These are phyloP conservation scores for Listronotus bonariensis DNA, from an alignment of 1,140 invertebrate genomes.

Conservation along the genomic window DNA sequence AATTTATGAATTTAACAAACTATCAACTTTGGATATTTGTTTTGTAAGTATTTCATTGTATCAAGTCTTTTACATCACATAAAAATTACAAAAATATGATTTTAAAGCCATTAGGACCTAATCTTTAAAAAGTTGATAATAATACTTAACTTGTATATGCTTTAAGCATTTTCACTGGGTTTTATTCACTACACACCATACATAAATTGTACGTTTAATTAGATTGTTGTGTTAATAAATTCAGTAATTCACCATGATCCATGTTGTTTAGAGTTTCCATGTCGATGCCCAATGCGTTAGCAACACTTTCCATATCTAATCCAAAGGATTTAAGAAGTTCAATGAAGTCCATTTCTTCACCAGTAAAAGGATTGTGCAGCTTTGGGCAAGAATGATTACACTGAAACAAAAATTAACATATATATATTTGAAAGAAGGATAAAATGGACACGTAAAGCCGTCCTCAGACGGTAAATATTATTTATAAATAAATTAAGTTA, in stretches of 20 bases:
- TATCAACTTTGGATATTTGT: no score
- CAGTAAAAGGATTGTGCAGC: constrained; percentile 81
- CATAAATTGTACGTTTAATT: constrained; percentile 49
- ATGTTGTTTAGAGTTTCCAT: constrained; percentile 83
- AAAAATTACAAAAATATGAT: no score
- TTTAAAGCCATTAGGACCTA: no score
- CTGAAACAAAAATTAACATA: constrained; percentile 57
- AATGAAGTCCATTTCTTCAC: constrained; percentile 88
- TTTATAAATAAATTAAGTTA: no score
- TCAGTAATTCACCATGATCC: constrained; percentile 82
- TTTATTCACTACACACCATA: background rate
- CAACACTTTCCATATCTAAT: constrained; percentile 82
- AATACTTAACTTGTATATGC: background rate
- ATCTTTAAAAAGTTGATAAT: no score
- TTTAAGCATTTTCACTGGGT: background rate
- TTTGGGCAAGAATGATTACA: constrained; percentile 89
- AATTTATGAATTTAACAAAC: no score
- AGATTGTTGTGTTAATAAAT: constrained; percentile 79
- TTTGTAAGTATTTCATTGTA: no score
- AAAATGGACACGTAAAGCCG: no score
- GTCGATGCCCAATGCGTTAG: constrained; percentile 82
- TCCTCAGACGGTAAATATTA: no score
- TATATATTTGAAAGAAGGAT: no score
- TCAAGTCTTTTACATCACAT: no score
- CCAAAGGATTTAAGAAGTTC: constrained; percentile 88